A percentile compares a stretch with the other conserved stretches of the same genome.
Evolutionary conservation across 2,888 invertebrate species (phyloP).

Genomic region (Odiellus spinosus): DNA sequence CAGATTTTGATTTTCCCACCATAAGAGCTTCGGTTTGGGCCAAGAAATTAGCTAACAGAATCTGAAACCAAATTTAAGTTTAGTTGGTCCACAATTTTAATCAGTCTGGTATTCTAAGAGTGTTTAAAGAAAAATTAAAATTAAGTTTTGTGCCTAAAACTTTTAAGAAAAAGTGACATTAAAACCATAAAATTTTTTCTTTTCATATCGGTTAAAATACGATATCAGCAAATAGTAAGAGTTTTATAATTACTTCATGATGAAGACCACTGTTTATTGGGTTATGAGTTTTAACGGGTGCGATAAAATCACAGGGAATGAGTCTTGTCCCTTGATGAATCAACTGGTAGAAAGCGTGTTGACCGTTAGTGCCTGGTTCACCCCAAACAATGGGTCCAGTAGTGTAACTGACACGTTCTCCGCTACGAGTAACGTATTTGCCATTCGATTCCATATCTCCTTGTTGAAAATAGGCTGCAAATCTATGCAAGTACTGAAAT

Average conservation of each 20-base stretch:
- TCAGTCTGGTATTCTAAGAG: too few relatives aligned
- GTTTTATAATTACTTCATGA: constrained; percentile 49
- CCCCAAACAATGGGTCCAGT: constrained; percentile 83
- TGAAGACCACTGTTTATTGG: constrained; percentile 61
- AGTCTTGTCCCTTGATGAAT: constrained; percentile 84
- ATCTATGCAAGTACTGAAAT: constrained; percentile 80
- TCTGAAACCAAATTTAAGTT: constrained; percentile 35
- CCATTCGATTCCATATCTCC: constrained; percentile 99
- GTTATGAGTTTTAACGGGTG: constrained; percentile 81
- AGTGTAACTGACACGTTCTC: constrained; percentile 34
- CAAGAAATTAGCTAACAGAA: constrained; percentile 86
- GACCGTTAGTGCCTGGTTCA: constrained; percentile 98
- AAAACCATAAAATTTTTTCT: too few relatives aligned
- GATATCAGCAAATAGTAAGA: not conserved
- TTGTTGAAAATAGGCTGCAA: constrained; percentile 99
- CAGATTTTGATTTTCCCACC: constrained; percentile 50
- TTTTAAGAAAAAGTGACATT: too few relatives aligned
- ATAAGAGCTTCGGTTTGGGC: constrained; percentile 98
- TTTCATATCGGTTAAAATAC: not conserved
- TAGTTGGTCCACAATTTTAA: not conserved
- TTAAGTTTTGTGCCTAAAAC: too few relatives aligned
- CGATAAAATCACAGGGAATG: constrained; percentile 93
- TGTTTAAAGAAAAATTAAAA: too few relatives aligned
- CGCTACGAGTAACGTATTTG: constrained; percentile 46
- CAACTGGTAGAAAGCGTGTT: constrained; percentile 98